A percentile compares a stretch with the other conserved stretches of the same genome.
Evolutionary conservation across 2,888 invertebrate genomes (phyloP).

Genomic region (Carabus problematicus): DNA sequence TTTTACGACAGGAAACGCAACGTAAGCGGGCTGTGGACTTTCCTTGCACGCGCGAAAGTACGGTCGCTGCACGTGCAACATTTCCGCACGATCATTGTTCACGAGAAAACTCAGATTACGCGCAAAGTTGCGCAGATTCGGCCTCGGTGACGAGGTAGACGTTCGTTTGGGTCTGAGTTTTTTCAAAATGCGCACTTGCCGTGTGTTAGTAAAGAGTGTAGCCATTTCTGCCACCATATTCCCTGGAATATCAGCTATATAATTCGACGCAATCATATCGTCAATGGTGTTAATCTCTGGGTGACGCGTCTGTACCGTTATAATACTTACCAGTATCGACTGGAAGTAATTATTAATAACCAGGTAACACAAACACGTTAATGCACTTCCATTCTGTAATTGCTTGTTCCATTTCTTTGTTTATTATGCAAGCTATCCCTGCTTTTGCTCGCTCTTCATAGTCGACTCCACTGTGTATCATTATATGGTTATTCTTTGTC

Average conservation of each 20-base stretch:
- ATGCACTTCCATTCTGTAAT: no score
- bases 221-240: conserved; percentile 11
- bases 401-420: no score
- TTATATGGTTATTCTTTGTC: no score
- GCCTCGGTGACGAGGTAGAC: not conserved
- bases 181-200: conserved; percentile 1
- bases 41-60: not conserved
- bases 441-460: no score
- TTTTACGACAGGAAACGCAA: conserved; percentile 21
- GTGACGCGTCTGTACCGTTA: conserved; percentile 21
- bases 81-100: not conserved
- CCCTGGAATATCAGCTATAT: not conserved
- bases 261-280: conserved; percentile 17
- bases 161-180: conserved; percentile 8
- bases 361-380: conserved; percentile 19
- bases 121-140: not conserved
- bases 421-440: no score
- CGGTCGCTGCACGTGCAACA: not conserved
- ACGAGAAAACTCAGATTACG: not conserved
- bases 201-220: conserved; percentile 15
- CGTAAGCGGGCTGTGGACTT: conserved; percentile 13
- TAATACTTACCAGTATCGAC: conserved; percentile 25
- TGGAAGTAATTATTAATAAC: conserved; percentile 31
- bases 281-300: conserved; percentile 28
- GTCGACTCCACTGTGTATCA: no score